Evolutionary conservation across 2,113 vertebrate species (phyloP).

Genomic region (Dendropsophus ebraccatus): DNA sequence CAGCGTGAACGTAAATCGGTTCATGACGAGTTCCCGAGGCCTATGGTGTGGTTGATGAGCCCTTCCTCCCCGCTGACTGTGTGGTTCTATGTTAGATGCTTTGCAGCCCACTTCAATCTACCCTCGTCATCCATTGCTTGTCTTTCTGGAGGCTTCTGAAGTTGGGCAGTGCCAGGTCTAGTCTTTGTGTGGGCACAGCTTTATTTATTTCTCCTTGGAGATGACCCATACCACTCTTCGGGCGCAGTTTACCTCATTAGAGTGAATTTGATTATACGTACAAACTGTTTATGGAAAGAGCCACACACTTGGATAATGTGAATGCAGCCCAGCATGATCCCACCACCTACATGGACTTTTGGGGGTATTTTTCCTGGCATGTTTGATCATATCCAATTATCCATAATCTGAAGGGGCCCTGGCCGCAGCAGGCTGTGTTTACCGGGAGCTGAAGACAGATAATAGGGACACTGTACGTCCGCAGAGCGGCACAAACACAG

Average conservation of each 20-base stretch:
- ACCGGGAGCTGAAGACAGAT: conserved; percentile 16
- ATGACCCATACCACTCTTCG: conserved; percentile 10
- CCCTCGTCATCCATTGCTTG: background rate
- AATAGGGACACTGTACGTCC: conserved; percentile 36
- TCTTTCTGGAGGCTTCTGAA: background rate
- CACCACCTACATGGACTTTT: conserved; percentile 34
- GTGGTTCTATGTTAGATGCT: background rate
- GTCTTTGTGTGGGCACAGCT: background rate
- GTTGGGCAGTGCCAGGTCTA: background rate
- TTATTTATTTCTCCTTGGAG: background rate
- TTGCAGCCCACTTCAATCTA: background rate
- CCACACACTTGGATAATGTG: conserved; percentile 37
- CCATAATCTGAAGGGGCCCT: background rate
- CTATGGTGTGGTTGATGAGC: background rate
- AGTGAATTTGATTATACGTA: conserved; percentile 34
- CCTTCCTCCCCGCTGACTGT: background rate
- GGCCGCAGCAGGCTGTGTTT: conserved; percentile 25
- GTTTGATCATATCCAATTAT: conserved; percentile 46
- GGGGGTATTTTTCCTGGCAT: conserved; percentile 1
- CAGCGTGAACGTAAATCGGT: background rate
- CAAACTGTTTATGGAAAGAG: conserved; percentile 19
- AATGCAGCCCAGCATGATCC: conserved; percentile 21
- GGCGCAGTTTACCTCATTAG: conserved; percentile 10
- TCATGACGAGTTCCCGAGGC: too few species aligned
- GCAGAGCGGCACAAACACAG: conserved; percentile 29